Conservation (phyloP, 2,888 invertebrate species). For the Phorcus lineatus region DNA sequence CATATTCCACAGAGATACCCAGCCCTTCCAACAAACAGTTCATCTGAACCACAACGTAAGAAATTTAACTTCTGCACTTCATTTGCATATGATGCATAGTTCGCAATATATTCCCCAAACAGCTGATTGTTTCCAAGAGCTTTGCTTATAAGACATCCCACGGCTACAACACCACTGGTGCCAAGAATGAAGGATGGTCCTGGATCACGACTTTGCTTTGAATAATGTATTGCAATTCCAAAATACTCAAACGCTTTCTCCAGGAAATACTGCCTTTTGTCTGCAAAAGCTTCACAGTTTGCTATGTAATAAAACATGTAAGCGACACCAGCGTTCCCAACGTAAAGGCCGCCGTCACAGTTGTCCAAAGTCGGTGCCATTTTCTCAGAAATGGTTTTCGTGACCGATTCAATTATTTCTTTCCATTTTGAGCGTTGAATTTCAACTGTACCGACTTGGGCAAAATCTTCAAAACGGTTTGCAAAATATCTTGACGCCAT, state of each 20-base stretch:
- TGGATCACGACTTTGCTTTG: constrained; percentile 75
- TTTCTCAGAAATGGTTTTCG: constrained; percentile 52
- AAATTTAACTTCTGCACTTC: constrained; percentile 75
- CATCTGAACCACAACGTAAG: constrained; percentile 81
- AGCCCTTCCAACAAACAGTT: constrained; percentile 89
- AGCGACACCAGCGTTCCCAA: constrained; percentile 84
- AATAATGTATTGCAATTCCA: constrained; percentile 80
- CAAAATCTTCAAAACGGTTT: constrained; percentile 61
- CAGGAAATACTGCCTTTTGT: constrained; percentile 75
- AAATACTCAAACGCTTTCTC: constrained; percentile 81
- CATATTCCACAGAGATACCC: constrained; percentile 87
- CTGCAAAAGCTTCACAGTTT: constrained; percentile 76
- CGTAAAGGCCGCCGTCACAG: constrained; percentile 82
- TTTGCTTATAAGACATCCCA: constrained; percentile 77
- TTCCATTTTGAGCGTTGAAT: constrained; percentile 58
- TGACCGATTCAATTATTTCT: constrained; percentile 44
- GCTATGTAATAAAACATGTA: constrained; percentile 86
- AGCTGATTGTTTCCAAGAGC: constrained; percentile 74
- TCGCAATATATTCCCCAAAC: constrained; percentile 50
- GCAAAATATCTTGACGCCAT: constrained; percentile 52
- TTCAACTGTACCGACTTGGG: constrained; percentile 46
- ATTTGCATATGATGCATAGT: constrained; percentile 77
- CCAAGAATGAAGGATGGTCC: constrained; percentile 86
- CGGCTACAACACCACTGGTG: constrained; percentile 85
- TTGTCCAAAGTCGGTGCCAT: constrained; percentile 56